Evolutionary conservation across 2,797 vertebrate genomes (phyloP).

Genomic region (Lepilemur ruficaudatus): DNA sequence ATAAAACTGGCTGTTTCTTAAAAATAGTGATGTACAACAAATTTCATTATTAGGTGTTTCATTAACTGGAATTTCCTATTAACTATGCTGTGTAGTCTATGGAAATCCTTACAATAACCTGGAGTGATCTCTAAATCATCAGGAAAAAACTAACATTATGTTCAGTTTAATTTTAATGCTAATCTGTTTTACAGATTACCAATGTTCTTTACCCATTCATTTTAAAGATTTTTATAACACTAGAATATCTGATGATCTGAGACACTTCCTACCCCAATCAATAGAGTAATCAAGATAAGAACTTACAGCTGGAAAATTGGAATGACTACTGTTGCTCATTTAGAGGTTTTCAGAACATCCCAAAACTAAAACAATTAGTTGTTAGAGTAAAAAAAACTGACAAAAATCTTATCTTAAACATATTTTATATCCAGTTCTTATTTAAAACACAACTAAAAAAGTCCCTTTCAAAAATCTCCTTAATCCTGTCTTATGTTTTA

Average conservation of each 20-base stretch:
- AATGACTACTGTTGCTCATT: not conserved
- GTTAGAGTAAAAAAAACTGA: slow-evolving; percentile 14
- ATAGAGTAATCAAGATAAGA: not conserved
- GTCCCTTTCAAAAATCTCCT: not conserved
- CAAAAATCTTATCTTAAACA: not conserved
- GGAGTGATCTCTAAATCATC: not conserved
- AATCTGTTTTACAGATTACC: not conserved
- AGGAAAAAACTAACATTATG: not conserved
- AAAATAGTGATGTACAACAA: not conserved
- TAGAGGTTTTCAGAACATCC: not conserved
- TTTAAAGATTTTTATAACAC: not conserved
- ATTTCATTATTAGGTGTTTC: slow-evolving; percentile 9
- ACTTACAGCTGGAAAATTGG: not conserved
- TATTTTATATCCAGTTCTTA: not conserved
- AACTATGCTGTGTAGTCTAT: not conserved
- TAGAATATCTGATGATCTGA: not conserved
- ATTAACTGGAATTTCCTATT: not conserved
- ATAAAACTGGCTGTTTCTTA: not conserved
- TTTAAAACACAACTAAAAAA: not conserved
- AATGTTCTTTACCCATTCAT: not conserved
- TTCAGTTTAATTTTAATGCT: slow-evolving; percentile 11
- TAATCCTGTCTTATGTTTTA: not conserved
- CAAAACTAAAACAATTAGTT: not conserved
- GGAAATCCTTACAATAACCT: not conserved
- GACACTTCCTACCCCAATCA: not conserved